These are phyloP conservation scores for Lagodon rhomboides DNA, from an alignment of 2,797 vertebrate genomes.

Conservation along the genomic window DNA sequence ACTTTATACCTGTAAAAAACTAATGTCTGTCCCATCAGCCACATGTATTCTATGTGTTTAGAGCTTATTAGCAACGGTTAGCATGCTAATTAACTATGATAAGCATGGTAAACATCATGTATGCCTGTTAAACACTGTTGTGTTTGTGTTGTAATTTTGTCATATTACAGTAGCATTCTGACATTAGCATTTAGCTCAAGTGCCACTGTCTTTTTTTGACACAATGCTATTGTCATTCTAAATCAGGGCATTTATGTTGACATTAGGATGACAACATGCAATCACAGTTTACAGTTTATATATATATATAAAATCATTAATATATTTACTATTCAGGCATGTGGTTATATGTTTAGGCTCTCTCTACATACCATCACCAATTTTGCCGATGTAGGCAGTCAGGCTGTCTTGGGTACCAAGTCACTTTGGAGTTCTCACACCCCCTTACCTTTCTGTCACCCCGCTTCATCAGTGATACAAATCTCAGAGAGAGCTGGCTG, in stretches of 20 bases:
- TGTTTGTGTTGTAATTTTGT: background rate
- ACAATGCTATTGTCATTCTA: background rate
- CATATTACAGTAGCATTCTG: conserved; percentile 5
- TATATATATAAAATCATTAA: background rate
- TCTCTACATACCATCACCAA: background rate
- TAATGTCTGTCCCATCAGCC: background rate
- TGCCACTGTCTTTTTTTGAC: too few relatives aligned
- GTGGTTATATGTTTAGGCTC: background rate
- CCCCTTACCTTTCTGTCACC: conserved; percentile 55
- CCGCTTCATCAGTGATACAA: conserved; percentile 29
- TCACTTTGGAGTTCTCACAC: conserved; percentile 68
- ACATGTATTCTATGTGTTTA: background rate
- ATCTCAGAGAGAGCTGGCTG: conserved; percentile 11
- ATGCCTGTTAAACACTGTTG: background rate
- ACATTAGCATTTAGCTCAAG: conserved; percentile 6
- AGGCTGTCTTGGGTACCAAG: conserved; percentile 60
- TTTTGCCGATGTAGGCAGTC: conserved; percentile 31
- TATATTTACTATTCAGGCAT: background rate
- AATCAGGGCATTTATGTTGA: background rate
- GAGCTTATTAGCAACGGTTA: background rate
- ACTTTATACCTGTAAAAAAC: background rate
- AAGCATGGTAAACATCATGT: background rate
- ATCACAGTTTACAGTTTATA: background rate
- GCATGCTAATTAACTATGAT: background rate
- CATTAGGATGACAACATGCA: background rate